These are phyloP conservation scores for Stichopus horrens DNA, from an alignment of 53 echinoderm and acorn worm genomes.

Conservation along the genomic window DNA sequence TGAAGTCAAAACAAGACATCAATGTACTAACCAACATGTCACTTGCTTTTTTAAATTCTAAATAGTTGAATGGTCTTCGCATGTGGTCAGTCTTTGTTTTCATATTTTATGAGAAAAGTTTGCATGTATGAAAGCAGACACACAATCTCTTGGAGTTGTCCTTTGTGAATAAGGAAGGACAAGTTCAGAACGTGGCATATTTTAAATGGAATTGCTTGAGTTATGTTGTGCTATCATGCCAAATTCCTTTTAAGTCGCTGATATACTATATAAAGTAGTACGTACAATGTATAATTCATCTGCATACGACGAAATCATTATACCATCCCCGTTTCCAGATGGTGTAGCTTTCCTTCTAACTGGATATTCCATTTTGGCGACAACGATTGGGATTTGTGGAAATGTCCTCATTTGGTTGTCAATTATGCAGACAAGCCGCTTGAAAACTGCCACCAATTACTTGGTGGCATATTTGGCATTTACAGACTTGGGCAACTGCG, in stretches of 20 bases:
- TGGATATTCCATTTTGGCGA: neutral
- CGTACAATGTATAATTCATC: constrained; percentile 4
- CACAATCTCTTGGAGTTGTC: neutral
- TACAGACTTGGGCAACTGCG: constrained; percentile 39
- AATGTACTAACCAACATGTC: no score
- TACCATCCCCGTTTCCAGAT: constrained; percentile 4
- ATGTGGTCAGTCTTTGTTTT: no score
- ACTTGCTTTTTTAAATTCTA: no score
- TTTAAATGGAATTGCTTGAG: no score
- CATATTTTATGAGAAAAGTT: no score
- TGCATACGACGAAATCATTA: neutral
- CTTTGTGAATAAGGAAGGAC: no score
- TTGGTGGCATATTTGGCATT: constrained; percentile 46
- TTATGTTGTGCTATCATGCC: neutral
- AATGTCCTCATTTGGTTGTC: constrained; percentile 32
- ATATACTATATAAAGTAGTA: neutral
- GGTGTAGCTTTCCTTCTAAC: neutral
- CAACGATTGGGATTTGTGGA: neutral
- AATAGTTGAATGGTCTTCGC: no score
- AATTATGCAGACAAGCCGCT: constrained; percentile 8
- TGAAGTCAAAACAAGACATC: no score
- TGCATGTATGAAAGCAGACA: neutral
- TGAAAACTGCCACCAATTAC: constrained; percentile 40
- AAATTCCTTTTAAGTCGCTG: neutral
- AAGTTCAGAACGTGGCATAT: no score